These are phyloP conservation scores for Dunckerocampus dactyliophorus DNA, from an alignment of 2,113 vertebrate genomes.

Conservation along the genomic window DNA sequence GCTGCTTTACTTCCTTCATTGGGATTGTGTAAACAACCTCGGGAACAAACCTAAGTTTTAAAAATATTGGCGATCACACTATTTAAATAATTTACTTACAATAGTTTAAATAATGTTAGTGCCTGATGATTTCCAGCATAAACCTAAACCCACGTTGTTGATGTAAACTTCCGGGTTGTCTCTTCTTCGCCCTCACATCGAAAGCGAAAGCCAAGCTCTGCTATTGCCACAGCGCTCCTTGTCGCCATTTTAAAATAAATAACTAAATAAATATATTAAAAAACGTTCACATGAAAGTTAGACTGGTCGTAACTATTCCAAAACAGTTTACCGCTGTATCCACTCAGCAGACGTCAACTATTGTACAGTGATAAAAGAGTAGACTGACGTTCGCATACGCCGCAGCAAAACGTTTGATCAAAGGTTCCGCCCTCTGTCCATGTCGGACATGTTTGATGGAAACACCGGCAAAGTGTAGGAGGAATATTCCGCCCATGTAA, in stretches of 20 bases:
- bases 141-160: constrained; percentile 33
- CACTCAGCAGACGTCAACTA: neutral
- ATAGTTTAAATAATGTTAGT: neutral
- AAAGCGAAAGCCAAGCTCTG: neutral
- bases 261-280: too few relatives aligned
- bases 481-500: neutral
- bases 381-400: neutral
- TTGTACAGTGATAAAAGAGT: too few relatives aligned
- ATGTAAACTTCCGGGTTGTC: constrained; percentile 8
- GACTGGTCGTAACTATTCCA: neutral
- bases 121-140: neutral
- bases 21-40: neutral
- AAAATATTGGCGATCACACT: neutral
- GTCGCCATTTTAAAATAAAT: neutral
- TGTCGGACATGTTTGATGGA: constrained; percentile 1
- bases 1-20: constrained; percentile 73
- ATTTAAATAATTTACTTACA: constrained; percentile 18
- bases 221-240: constrained; percentile 23
- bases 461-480: neutral
- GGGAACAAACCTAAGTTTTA: neutral
- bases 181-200: constrained; percentile 23
- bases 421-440: neutral
- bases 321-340: neutral
- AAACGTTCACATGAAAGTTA: neutral
- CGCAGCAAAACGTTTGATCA: neutral